Conservation (phyloP, 2,797 vertebrate species). For the Lacerta viridis region DNA sequence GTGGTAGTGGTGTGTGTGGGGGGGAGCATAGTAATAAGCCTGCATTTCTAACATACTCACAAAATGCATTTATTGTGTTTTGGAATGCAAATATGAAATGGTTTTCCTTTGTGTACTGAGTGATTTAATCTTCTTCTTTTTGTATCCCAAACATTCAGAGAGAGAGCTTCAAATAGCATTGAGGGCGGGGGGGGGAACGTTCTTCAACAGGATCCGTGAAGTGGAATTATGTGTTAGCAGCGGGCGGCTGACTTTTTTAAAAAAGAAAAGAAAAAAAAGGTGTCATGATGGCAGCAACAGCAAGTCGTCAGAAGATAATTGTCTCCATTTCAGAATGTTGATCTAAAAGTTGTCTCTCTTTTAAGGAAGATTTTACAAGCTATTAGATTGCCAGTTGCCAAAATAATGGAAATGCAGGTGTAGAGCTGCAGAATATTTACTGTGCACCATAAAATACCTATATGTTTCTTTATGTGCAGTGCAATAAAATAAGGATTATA, state of each 20-base stretch:
- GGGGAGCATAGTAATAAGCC: background rate
- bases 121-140: constrained; percentile 12
- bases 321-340: background rate
- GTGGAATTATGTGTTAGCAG: background rate
- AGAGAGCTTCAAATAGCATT: background rate
- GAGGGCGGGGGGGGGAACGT: background rate
- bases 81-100: background rate
- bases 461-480: background rate
- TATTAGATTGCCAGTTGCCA: constrained; percentile 1
- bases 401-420: background rate
- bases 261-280: background rate
- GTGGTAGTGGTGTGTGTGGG: no score
- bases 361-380: constrained; percentile 18
- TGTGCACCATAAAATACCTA: background rate
- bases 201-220: background rate
- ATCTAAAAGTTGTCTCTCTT: background rate
- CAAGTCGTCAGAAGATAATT: background rate
- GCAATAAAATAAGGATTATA: constrained; percentile 18
- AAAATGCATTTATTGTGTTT: background rate
- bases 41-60: background rate
- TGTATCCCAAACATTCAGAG: background rate
- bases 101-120: background rate
- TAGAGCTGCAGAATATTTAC: background rate
- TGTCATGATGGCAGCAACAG: background rate
- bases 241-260: background rate